Conservation (phyloP, 2,797 vertebrate species). For the Gymnothorax javanicus region DNA sequence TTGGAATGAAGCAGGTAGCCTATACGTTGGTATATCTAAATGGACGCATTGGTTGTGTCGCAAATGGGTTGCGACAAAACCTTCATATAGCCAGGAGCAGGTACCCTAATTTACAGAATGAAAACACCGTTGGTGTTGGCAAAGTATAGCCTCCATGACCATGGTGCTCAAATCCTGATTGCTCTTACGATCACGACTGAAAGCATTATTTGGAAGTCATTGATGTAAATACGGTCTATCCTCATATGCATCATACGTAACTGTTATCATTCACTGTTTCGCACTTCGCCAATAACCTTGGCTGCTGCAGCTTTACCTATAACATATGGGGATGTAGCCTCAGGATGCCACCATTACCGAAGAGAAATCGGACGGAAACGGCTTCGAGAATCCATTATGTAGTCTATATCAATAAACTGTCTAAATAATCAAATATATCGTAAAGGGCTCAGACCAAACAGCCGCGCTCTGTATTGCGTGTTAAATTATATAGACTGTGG, state of each 20-base stretch:
- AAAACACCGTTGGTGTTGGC: neutral
- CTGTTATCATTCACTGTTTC: too few species aligned
- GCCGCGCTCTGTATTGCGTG: neutral
- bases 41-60: neutral
- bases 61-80: neutral
- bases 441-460: neutral
- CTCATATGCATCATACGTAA: too few species aligned
- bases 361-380: neutral
- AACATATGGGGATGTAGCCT: neutral
- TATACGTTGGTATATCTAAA: neutral
- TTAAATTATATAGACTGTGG: neutral
- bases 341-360: neutral
- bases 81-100: neutral
- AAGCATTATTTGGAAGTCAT: too few species aligned
- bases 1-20: neutral
- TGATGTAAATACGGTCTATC: too few species aligned
- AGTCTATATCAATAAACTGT: neutral
- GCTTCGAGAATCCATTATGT: neutral
- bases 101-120: neutral
- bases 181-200: too few species aligned
- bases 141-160: neutral
- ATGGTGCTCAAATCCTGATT: neutral
- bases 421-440: neutral
- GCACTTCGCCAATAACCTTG: too few species aligned
- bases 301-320: neutral